Percentiles rank a stretch among this genome's conserved stretches.
Conservation (phyloP, 35 echinoderm and acorn worm genomes). For the Eucidaris tribuloides region DNA sequence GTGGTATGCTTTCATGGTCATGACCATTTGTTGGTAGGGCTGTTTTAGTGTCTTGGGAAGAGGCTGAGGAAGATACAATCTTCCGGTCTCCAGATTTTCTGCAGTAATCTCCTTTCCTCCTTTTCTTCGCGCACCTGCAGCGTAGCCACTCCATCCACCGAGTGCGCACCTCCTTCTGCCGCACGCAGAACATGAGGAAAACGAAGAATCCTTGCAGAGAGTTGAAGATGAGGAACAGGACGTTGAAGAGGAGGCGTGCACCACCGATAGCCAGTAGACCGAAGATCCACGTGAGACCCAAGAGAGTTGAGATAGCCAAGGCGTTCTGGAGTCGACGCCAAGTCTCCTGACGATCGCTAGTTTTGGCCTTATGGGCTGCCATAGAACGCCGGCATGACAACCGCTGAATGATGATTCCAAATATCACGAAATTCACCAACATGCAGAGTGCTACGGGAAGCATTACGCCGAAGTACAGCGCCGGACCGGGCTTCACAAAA, state of each 20-base stretch:
- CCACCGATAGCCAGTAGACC: conserved; percentile 55
- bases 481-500: not conserved
- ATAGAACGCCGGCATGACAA: not conserved
- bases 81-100: no score
- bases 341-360: no score
- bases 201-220: conserved; percentile 56
- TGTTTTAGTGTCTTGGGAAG: no score
- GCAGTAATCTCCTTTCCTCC: no score
- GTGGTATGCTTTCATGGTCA: no score
- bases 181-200: conserved; percentile 53
- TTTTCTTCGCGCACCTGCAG: no score
- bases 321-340: conserved; percentile 55
- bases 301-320: conserved; percentile 51
- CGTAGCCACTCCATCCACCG: no score
- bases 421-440: not conserved
- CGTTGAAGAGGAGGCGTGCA: conserved; percentile 7
- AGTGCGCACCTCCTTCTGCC: conserved; percentile 59
- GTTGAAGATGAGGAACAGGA: conserved; percentile 62
- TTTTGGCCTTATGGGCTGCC: not conserved
- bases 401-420: not conserved
- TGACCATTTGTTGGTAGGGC: no score
- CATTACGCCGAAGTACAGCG: not conserved
- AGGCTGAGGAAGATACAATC: no score
- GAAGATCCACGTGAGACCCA: conserved; percentile 65
- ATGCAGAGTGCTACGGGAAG: not conserved